Evolutionary conservation across 64 coral and sea anemone genomes (phyloP), one percentile per base, ranked within the genome.

Genomic region (Dendronephthya gigantea): DNA sequence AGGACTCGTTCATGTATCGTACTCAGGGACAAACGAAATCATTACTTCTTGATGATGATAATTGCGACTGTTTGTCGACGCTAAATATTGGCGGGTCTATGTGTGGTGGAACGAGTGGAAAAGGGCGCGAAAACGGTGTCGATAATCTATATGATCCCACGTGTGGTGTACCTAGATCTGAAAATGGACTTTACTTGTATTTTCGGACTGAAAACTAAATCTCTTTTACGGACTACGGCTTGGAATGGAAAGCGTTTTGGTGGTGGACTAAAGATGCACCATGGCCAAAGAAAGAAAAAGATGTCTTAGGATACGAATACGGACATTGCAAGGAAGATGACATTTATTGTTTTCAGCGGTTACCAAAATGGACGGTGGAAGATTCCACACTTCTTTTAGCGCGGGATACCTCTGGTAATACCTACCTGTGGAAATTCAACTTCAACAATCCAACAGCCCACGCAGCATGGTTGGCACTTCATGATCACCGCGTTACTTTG

Each of bases 181-280:
- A 27, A 14, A 51, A 38, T 82, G 86, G 72, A 9, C 70, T 88
- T 23, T 52, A 48, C 9, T 76, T 88, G 49, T 88, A 88, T 48
- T 88, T 50, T 36, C 86, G 86, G 0, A 22, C 72, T 51, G 30
- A 50, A 43, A 43, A 35, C 15, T 17, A 47, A 52, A 76, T 52
- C 68, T 55, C 82, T 14, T 15, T 81, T 22, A 45, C 41, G 41
- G 70, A 13, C 38, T 88, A 81, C 51, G 86, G 72, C 8, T 68
- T 45, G 34, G 56, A 51, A 12, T 89, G 91, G 91, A 89, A 70
- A 10, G 91, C 87, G 9, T 89, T 89, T n/a, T 92, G 91, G 91
- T 92, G 91, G 91, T 92, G 91, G 87, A 83, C 91, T 32, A 92
- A 89, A 52, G 91, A 92, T 36, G 91, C 70, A 41, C 52, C 43